Conservation (phyloP, 1,140 invertebrate species). For the Musca domestica region DNA sequence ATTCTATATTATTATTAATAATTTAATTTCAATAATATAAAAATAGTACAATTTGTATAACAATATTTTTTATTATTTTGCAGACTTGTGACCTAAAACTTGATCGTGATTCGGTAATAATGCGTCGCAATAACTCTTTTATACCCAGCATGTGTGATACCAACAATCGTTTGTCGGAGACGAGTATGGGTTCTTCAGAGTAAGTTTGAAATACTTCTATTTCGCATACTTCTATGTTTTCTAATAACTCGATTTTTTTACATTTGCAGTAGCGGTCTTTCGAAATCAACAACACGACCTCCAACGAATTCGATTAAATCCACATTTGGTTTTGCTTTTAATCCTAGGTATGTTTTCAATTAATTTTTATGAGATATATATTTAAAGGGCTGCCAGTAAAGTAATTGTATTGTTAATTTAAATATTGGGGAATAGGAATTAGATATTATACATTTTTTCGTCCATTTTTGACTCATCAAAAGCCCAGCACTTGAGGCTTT, state of each 20-base stretch:
- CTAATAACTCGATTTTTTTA: constrained; percentile 7
- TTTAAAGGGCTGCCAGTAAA: no score
- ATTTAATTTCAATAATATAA: neutral
- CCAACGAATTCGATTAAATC: constrained; percentile 52
- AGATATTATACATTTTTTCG: no score
- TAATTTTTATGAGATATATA: neutral
- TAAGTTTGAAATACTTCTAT: constrained; percentile 33
- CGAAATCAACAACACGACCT: constrained; percentile 48
- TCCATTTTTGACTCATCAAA: no score
- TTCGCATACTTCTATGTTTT: neutral
- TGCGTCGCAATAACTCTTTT: constrained; percentile 48
- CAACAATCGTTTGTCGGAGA: constrained; percentile 49
- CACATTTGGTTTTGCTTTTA: constrained; percentile 49
- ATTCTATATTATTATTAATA: constrained; percentile 1
- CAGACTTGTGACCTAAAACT: constrained; percentile 49
- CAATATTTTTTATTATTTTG: constrained; percentile 5
- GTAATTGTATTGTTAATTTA: no score
- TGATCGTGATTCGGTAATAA: constrained; percentile 46
- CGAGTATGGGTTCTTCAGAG: constrained; percentile 54
- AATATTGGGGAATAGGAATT: no score
- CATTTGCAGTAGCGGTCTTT: constrained; percentile 47
- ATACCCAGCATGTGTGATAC: constrained; percentile 42
- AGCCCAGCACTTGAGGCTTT: no score
- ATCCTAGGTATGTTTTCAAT: constrained; percentile 35
- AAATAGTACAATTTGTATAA: neutral